A percentile compares a stretch with the other conserved stretches of the same genome.
These are phyloP conservation scores for Xiphydria camelus DNA, from an alignment of 2,888 invertebrate species.

Conservation along the genomic window DNA sequence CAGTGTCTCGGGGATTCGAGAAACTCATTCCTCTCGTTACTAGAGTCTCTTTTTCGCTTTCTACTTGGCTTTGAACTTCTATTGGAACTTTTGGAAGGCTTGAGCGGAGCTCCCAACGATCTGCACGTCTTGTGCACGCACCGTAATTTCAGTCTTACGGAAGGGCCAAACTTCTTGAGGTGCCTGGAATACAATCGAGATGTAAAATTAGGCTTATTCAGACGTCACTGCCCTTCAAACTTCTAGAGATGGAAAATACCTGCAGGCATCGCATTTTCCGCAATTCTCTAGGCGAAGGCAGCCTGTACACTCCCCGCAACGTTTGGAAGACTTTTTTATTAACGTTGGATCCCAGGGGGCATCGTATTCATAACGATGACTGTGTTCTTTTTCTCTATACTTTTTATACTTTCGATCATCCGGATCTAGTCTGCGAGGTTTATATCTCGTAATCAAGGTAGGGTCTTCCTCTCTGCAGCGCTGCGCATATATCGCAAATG, in stretches of 20 bases:
- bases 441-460: slow-evolving; percentile 61
- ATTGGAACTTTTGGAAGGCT: slow-evolving; percentile 49
- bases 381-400: slow-evolving; percentile 53
- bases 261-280: slow-evolving; percentile 69
- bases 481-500: slow-evolving; percentile 40
- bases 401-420: slow-evolving; percentile 49
- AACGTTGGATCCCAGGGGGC: slow-evolving; percentile 43
- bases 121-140: slow-evolving; percentile 62
- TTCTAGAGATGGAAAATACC: too few species aligned
- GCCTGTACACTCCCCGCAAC: slow-evolving; percentile 77
- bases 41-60: slow-evolving; percentile 50
- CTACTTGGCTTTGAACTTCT: slow-evolving; percentile 46
- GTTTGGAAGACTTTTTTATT: slow-evolving; percentile 55
- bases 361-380: slow-evolving; percentile 47
- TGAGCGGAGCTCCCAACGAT: slow-evolving; percentile 47
- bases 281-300: slow-evolving; percentile 73
- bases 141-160: slow-evolving; percentile 60
- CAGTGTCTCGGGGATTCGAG: slow-evolving; percentile 73
- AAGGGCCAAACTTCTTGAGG: slow-evolving; percentile 62
- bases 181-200: too few species aligned
- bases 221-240: too few species aligned
- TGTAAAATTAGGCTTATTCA: too few species aligned
- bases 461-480: slow-evolving; percentile 84
- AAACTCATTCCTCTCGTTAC: slow-evolving; percentile 50
- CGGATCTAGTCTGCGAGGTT: slow-evolving; percentile 47